A percentile compares a stretch with the other conserved stretches of the same genome.
Evolutionary conservation across 2,797 vertebrate genomes (phyloP).

Genomic region (Hafferia zeledoni): DNA sequence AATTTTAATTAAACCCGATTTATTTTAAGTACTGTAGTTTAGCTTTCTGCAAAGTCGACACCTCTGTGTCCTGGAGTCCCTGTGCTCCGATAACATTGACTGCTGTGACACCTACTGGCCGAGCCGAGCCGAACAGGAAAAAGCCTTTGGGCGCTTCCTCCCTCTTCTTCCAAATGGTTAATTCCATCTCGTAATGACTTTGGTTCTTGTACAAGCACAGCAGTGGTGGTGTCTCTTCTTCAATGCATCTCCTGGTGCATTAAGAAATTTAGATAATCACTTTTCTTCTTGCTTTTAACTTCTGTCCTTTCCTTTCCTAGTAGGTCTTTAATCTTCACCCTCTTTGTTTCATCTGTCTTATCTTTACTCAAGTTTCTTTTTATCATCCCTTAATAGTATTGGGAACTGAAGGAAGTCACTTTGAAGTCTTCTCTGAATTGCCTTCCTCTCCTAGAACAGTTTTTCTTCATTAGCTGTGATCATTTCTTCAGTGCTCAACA

Average conservation of each 20-base stretch:
- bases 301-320: background rate
- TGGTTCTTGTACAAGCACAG: background rate
- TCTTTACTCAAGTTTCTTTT: constrained; percentile 21
- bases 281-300: background rate
- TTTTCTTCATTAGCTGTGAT: constrained; percentile 29
- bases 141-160: background rate
- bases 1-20: background rate
- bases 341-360: constrained; percentile 28
- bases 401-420: constrained; percentile 28
- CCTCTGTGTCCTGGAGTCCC: background rate
- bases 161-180: background rate
- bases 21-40: background rate
- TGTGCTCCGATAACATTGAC: background rate
- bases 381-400: constrained; percentile 24
- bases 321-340: constrained; percentile 50
- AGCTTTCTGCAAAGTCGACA: background rate
- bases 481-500: background rate
- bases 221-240: background rate
- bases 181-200: background rate
- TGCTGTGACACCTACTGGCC: constrained; percentile 58
- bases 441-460: background rate
- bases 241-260: background rate
- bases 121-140: background rate
- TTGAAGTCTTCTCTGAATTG: constrained; percentile 52
- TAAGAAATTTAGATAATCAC: background rate